Base-by-base conservation (phyloP, 2,113 vertebrate genomes). In the Actinemys pallida region DNA sequence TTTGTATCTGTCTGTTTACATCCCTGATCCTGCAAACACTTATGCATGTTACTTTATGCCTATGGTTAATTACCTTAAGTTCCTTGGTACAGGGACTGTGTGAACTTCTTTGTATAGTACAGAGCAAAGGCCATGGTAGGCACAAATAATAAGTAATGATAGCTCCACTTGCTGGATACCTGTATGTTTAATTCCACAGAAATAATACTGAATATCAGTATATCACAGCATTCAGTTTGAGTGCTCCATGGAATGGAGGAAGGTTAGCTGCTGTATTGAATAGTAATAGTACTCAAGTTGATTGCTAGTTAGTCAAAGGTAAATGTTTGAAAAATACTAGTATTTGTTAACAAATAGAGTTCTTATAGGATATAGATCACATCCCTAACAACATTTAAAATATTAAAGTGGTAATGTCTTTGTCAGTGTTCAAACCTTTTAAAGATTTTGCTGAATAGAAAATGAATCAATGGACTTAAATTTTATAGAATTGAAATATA, bases 261-360 rank as follows among this genome's bases (percentile, higher is more conserved):
- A 6, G 45, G 2, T 87, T 91, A 85, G 78, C 8, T 0, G 0
- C 8, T 90, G 56, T 56, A 90, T 84, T 35, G 82, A 90, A 47
- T 88, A 87, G 65, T 69, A 69, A n/a, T n/a, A 69, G 35, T 69
- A 92, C 80, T 87, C 84, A 42, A 8, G 12, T 86, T 93, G 59
- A 5, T 91, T 29, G 90, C 81, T 79, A 76, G 65, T 7, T 54
- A 83, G 24, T 88, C 27, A 57, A 6, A 78, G 76, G 81, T 83
- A 89, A 69, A 9, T 50, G 12, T 75, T 47, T 59, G 83, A 50
- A 27, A 35, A 79, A 19, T 59, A 92, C 35, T 19, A 10, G 83
- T 83, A 49, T 54, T 94, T 91, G 35, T 69, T 35, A n/a, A 69
- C 65, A 69, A 10, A 65, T 65, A 69, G 57, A 59, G 35, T 69